Conservation (phyloP, 2,113 vertebrate genomes). For the Nestor notabilis region DNA sequence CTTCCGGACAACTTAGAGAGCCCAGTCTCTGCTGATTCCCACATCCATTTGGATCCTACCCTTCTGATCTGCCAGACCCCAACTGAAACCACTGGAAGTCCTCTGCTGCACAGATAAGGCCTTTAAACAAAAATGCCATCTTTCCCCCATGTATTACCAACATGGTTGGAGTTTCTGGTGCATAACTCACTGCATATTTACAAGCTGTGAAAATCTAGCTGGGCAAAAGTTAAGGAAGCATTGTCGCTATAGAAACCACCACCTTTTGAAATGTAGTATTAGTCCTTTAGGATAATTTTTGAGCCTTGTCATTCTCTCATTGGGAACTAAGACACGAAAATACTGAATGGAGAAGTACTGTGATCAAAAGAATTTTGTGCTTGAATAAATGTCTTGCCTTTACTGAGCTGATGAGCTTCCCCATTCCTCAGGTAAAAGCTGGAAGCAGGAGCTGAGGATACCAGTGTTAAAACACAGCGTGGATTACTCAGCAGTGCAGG, state of each 20-base stretch:
- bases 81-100: background rate
- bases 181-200: background rate
- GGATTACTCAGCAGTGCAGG: background rate
- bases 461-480: background rate
- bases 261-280: background rate
- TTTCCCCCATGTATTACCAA: background rate
- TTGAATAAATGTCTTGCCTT: background rate
- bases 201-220: background rate
- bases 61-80: background rate
- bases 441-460: background rate
- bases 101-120: background rate
- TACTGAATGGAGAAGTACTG: background rate
- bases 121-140: background rate
- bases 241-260: constrained; percentile 34
- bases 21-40: background rate
- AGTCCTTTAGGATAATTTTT: background rate
- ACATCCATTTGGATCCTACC: background rate
- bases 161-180: background rate
- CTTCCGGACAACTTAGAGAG: background rate
- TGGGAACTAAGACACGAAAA: background rate
- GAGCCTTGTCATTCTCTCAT: background rate
- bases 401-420: background rate
- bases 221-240: background rate
- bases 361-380: background rate
- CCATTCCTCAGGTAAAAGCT: background rate